These are phyloP conservation scores for Tragelaphus strepsiceros DNA, from an alignment of 2,113 vertebrate genomes.

Conservation along the genomic window DNA sequence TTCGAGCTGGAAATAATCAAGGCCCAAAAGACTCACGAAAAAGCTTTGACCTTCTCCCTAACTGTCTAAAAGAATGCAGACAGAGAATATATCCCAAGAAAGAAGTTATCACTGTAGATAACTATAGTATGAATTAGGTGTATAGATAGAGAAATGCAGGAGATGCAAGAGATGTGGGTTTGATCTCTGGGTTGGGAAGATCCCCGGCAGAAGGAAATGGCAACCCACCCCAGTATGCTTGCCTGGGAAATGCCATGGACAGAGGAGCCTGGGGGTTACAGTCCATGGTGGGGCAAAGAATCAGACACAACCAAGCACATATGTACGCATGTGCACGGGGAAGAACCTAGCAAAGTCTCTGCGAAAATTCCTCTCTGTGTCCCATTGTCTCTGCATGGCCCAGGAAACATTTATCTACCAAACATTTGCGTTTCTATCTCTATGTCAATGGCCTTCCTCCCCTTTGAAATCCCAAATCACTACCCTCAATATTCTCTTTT, in stretches of 20 bases:
- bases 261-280: neutral
- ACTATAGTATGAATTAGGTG: neutral
- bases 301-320: neutral
- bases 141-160: neutral
- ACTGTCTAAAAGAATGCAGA: neutral
- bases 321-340: rapidly evolving
- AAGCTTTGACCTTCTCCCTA: neutral
- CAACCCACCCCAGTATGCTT: neutral
- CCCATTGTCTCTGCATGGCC: neutral
- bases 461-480: neutral
- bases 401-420: neutral
- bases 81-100: neutral
- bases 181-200: neutral
- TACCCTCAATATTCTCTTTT: neutral
- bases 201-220: neutral
- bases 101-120: neutral
- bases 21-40: neutral
- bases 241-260: neutral
- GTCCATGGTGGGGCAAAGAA: neutral
- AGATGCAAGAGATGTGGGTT: neutral
- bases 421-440: neutral
- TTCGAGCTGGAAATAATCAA: neutral
- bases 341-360: neutral
- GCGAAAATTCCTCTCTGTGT: neutral
- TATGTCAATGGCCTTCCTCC: neutral